Conservation (phyloP, 1,140 invertebrate species). For the Drosophila nikananu region DNA sequence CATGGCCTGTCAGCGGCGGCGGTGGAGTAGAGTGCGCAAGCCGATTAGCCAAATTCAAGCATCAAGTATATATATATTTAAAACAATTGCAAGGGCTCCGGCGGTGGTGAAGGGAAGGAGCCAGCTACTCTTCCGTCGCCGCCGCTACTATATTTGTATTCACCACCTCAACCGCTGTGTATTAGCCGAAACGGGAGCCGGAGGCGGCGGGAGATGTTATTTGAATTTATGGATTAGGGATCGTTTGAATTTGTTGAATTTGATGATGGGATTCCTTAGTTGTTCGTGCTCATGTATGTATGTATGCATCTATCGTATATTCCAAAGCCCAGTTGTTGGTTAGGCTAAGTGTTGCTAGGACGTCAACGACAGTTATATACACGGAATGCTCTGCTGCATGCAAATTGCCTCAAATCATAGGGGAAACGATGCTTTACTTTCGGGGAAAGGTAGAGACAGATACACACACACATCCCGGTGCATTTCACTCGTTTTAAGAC, state of each 20-base stretch:
- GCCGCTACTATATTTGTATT: constrained; percentile 35
- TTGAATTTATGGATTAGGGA: constrained; percentile 37
- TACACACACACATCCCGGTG: constrained; percentile 28
- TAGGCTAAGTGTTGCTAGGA: constrained; percentile 47
- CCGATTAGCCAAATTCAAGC: constrained; percentile 72
- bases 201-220: background rate
- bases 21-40: constrained; percentile 50
- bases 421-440: background rate
- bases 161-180: constrained; percentile 45
- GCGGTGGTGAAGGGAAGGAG: background rate
- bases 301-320: constrained; percentile 31
- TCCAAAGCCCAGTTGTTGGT: constrained; percentile 48
- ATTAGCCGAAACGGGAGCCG: constrained; percentile 26
- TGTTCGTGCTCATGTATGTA: constrained; percentile 25
- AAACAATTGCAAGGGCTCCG: constrained; percentile 25
- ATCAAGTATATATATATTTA: constrained; percentile 61
- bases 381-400: constrained; percentile 35
- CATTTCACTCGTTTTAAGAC: constrained; percentile 48
- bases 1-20: constrained; percentile 41
- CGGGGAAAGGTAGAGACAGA: background rate
- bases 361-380: constrained; percentile 42
- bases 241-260: constrained; percentile 48
- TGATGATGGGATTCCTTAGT: constrained; percentile 44
- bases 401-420: constrained; percentile 7
- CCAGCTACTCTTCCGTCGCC: background rate